Evolutionary conservation across 2,888 invertebrate genomes (phyloP).

Genomic region (Piscicola geometra): DNA sequence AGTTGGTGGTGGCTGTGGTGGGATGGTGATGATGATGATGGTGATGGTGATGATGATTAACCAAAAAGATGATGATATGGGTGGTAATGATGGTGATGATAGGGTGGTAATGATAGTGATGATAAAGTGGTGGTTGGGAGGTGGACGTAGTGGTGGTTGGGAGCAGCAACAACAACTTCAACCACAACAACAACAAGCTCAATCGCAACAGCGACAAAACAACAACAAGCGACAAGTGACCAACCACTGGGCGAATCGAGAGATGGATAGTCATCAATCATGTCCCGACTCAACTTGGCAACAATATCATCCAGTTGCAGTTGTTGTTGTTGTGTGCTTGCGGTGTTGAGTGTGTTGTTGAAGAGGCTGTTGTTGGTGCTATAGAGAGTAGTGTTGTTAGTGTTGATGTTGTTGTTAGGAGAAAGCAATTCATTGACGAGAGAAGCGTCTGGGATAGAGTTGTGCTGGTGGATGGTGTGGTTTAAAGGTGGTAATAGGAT

Average conservation of each 20-base stretch:
- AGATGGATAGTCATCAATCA: constrained; percentile 44
- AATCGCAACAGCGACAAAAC: neutral
- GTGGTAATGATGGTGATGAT: too few relatives aligned
- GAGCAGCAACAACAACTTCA: neutral
- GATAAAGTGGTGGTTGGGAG: too few relatives aligned
- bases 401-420: neutral
- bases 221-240: neutral
- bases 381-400: neutral
- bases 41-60: too few relatives aligned
- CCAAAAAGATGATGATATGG: too few relatives aligned
- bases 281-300: constrained; percentile 68
- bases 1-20: neutral
- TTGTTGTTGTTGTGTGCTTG: neutral
- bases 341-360: neutral
- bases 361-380: neutral
- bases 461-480: neutral
- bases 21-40: too few relatives aligned
- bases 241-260: constrained; percentile 69
- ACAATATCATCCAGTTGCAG: constrained; percentile 63
- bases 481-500: too few relatives aligned
- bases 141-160: too few relatives aligned
- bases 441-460: neutral
- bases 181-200: too few relatives aligned
- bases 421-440: neutral
- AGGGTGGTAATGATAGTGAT: too few relatives aligned